Percentiles rank a stretch among this genome's conserved stretches.
Evolutionary conservation across 2,888 invertebrate genomes (phyloP).

Genomic region (Lypha dubia): DNA sequence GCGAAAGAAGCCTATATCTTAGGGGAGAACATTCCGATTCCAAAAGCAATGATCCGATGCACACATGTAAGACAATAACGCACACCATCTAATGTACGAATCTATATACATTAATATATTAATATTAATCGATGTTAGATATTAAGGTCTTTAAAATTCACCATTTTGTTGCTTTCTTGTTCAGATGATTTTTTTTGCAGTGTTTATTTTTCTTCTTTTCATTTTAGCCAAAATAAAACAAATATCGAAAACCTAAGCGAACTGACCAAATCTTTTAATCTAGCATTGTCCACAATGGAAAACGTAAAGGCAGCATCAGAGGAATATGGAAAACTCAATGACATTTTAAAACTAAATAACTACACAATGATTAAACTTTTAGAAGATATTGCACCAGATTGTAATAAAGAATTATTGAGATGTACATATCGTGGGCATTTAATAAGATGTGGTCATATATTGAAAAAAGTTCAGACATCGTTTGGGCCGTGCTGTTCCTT

Average conservation of each 20-base stretch:
- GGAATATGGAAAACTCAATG: constrained; percentile 73
- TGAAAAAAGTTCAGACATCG: constrained; percentile 84
- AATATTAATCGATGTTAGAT: no score
- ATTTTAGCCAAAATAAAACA: constrained; percentile 39
- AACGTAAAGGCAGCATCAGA: constrained; percentile 45
- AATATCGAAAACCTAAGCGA: constrained; percentile 47
- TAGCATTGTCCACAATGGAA: constrained; percentile 73
- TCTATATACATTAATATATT: no score
- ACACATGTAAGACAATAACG: no score
- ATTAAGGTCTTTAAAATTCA: no score
- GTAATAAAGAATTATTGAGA: constrained; percentile 84
- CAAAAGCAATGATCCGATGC: no score
- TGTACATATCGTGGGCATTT: constrained; percentile 86
- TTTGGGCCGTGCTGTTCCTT: constrained; percentile 87
- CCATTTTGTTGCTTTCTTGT: no score
- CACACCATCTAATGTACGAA: no score
- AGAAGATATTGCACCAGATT: constrained; percentile 84
- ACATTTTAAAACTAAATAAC: constrained; percentile 74
- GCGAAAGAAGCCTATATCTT: no score
- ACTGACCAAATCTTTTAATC: constrained; percentile 73
- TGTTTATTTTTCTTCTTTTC: not conserved
- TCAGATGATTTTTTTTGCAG: no score
- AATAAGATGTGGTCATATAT: constrained; percentile 84
- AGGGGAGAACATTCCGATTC: no score
- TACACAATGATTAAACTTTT: constrained; percentile 74